These are phyloP conservation scores for Drosophila prolongata DNA, from an alignment of 2,888 invertebrate genomes.

Conservation along the genomic window DNA sequence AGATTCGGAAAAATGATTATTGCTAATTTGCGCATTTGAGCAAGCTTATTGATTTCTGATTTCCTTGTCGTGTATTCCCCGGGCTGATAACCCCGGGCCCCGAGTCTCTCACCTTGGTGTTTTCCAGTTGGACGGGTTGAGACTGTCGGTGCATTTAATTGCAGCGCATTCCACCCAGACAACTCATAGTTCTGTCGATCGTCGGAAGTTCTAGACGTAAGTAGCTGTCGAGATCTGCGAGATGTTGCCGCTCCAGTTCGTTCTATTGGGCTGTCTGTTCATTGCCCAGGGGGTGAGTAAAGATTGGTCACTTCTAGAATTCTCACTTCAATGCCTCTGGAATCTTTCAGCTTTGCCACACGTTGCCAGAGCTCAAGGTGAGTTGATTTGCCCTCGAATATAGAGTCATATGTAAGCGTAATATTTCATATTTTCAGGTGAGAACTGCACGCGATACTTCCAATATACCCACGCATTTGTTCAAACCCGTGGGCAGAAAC, in stretches of 20 bases:
- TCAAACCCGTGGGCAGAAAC: conserved; percentile 40
- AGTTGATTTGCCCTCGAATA: conserved; percentile 2
- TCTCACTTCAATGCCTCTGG: not conserved
- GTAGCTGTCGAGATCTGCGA: conserved; percentile 6
- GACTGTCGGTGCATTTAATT: conserved; percentile 29
- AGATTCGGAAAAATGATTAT: conserved; percentile 12
- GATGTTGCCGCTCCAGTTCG: conserved; percentile 22
- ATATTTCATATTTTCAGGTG: conserved; percentile 12
- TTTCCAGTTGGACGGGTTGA: conserved; percentile 41
- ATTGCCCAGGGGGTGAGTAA: conserved; percentile 44
- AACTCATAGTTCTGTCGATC: conserved; percentile 24
- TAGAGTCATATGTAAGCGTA: too few relatives aligned
- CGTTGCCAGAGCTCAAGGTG: conserved; percentile 40
- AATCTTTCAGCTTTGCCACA: conserved; percentile 28
- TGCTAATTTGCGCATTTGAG: not conserved
- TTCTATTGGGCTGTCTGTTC: conserved; percentile 31
- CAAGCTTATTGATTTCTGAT: conserved; percentile 12
- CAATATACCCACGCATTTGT: conserved; percentile 52
- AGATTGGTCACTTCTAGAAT: not conserved
- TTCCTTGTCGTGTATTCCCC: conserved; percentile 31
- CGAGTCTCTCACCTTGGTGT: conserved; percentile 31
- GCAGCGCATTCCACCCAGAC: conserved; percentile 24
- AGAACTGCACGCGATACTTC: conserved; percentile 52
- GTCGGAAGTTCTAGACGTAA: conserved; percentile 20
- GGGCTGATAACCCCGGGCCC: conserved; percentile 35